Conservation (phyloP, 2,113 vertebrate genomes). For the Cacatua alba region DNA sequence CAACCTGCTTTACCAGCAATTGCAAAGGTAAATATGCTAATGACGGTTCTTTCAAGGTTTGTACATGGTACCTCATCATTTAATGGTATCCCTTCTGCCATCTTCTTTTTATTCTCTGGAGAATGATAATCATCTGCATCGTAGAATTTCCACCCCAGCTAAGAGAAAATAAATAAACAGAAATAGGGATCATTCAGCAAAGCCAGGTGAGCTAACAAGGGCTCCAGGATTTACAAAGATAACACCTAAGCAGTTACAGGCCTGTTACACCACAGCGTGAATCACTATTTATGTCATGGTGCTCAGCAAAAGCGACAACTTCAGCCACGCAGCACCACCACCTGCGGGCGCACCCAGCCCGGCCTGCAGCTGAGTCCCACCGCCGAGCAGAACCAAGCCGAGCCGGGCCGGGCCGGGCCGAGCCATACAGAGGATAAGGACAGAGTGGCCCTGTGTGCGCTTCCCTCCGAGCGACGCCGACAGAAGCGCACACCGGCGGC, state of each 20-base stretch:
- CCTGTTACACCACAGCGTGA: neutral
- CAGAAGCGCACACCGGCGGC: too few relatives aligned
- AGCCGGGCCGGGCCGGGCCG: too few relatives aligned
- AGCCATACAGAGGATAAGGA: too few relatives aligned
- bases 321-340: too few relatives aligned
- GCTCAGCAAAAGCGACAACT: too few relatives aligned
- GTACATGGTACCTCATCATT: slow-evolving; percentile 83
- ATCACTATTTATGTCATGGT: neutral
- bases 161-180: neutral
- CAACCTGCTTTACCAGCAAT: neutral
- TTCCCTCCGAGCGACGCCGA: too few relatives aligned
- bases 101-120: slow-evolving; percentile 83
- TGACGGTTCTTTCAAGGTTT: neutral
- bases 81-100: slow-evolving; percentile 82
- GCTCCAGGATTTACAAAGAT: neutral
- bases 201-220: neutral
- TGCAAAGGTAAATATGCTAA: neutral
- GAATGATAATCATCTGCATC: slow-evolving; percentile 91
- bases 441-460: too few relatives aligned
- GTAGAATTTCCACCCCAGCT: slow-evolving; percentile 88
- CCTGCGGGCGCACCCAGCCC: too few relatives aligned
- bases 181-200: neutral
- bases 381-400: too few relatives aligned
- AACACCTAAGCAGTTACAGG: neutral
- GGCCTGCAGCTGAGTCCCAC: too few relatives aligned